Conservation (phyloP, 1,140 invertebrate genomes). For the Zeugodacus cucurbitae region DNA sequence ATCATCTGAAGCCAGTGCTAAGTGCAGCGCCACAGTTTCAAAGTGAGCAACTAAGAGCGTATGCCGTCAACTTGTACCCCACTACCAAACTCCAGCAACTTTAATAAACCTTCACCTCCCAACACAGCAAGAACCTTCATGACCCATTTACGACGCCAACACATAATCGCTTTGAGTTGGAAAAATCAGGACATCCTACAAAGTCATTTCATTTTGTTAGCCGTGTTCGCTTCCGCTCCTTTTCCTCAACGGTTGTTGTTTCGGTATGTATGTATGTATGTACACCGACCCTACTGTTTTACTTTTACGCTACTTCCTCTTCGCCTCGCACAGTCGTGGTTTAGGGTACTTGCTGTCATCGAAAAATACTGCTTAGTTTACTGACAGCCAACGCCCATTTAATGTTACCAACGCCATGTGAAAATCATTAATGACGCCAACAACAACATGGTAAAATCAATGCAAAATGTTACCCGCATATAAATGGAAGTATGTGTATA, state of each 20-base stretch:
- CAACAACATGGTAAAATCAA: neutral
- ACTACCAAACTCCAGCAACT: neutral
- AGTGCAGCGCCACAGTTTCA: no score
- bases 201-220: constrained; percentile 15
- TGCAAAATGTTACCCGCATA: neutral
- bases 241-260: neutral
- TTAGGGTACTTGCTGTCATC: neutral
- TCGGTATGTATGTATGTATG: neutral
- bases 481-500: neutral
- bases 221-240: neutral
- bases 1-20: no score
- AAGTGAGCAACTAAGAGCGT: no score
- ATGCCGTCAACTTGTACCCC: neutral
- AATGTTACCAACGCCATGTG: neutral
- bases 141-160: neutral
- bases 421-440: neutral
- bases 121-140: neutral
- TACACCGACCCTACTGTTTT: neutral
- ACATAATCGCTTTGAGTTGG: neutral
- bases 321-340: neutral
- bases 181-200: constrained; percentile 3
- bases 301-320: neutral
- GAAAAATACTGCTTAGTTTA: neutral
- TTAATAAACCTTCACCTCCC: neutral
- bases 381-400: constrained; percentile 11